These are phyloP conservation scores for Mareca penelope DNA, from an alignment of 2,797 vertebrate genomes.

Conservation along the genomic window DNA sequence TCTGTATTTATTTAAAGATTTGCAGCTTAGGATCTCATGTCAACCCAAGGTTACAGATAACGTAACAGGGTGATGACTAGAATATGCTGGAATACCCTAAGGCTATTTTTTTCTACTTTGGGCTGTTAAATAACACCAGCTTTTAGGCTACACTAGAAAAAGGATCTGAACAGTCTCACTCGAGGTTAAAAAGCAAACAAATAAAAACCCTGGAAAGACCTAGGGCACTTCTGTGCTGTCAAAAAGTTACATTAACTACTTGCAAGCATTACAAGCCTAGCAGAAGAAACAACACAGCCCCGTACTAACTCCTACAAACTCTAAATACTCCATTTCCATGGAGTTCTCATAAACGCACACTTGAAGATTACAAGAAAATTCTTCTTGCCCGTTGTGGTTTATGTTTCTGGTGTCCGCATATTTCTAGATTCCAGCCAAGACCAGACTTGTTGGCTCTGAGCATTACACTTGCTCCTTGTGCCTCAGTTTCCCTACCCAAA, in stretches of 20 bases:
- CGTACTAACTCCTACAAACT: background rate
- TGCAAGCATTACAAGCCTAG: background rate
- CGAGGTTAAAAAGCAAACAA: constrained; percentile 35
- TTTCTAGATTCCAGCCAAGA: background rate
- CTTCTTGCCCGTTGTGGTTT: background rate
- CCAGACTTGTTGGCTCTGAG: background rate
- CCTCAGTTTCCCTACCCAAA: constrained; percentile 36
- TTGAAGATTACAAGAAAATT: background rate
- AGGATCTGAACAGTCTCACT: constrained; percentile 12
- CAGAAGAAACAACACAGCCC: background rate
- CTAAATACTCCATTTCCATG: background rate
- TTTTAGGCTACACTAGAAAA: constrained; percentile 34
- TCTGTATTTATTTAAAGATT: constrained; percentile 31
- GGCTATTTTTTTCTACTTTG: constrained; percentile 39
- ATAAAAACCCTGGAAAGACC: background rate
- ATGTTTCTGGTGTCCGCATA: background rate
- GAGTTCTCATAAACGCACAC: background rate
- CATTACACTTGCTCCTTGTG: background rate
- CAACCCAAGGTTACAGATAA: constrained; percentile 41
- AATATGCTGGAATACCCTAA: constrained; percentile 15
- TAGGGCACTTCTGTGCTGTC: constrained; percentile 26
- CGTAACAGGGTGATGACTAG: constrained; percentile 16
- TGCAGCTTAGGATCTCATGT: constrained; percentile 11
- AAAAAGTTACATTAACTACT: constrained; percentile 41
- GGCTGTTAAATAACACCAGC: constrained; percentile 51